Base-by-base conservation (phyloP, 1,140 invertebrate genomes). In the Centruroides vittatus region DNA sequence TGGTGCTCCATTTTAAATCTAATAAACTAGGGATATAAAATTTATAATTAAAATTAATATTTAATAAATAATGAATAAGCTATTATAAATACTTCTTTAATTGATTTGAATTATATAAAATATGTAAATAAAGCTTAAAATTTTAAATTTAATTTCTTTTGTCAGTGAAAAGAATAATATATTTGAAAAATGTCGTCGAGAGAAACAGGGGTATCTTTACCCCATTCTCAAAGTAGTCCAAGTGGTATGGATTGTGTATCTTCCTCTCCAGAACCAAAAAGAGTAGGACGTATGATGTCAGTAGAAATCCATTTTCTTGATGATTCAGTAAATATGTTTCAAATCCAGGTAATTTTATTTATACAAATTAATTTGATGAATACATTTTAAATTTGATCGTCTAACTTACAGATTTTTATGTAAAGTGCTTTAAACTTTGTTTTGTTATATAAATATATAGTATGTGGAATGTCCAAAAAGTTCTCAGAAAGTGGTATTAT, bases 251-350 rank as follows among this genome's bases (percentile, higher is more conserved):
- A 60, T 63, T 58, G 58, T 49, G 41, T 48, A 53, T 58, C 62
- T 55, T 63, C 62, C 11, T 65, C 59, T 59, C 60, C 60, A 55
- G 60, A 61, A 34, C 53, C 54, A 52, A 48, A 60, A 47, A 61
- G 51, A 56, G 46, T 61, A 23, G 60, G 60, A 35, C 61, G 61
- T 50, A 56, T 57, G 12, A 57, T 65, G 50, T 48, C 65, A n/a
- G 66, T 68, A 23, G 61, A 67, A 53, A 59, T 68, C 4, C 58
- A 62, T 52, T 68, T 68, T 57, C 58, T 68, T 47, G 66, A 67
- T 59, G 66, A 67, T 60, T 66, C 64, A 46, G 61, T 55, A 47
- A 60, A 60, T 56, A 61, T 59, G 41, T 67, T 66, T 57, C 63
- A 67, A 36, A 61, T 67, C 46, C 58, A 61, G 49, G 64, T 65